phyloP scores from a whole-genome alignment of 92 coral and sea anemone species.

The Parazoanthus swiftii region DNA sequence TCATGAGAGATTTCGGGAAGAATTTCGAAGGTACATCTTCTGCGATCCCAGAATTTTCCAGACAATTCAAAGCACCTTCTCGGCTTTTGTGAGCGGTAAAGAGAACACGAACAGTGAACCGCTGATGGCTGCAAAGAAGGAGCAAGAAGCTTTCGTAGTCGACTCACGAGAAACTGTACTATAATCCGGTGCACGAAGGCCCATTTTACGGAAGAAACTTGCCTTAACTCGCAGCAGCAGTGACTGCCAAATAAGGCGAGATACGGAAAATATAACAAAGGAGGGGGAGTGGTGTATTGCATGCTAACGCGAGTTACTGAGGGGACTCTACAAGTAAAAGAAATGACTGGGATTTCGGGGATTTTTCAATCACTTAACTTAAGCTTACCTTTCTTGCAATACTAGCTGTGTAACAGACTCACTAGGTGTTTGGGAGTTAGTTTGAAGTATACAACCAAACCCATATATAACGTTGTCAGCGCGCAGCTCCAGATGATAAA shows the following conservation, averaged over 20 bases:
- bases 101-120: slow-evolving; percentile 39
- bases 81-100: neutral
- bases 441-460: too few relatives aligned
- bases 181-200: neutral
- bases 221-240: neutral
- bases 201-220: neutral
- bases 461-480: too few relatives aligned
- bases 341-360: too few relatives aligned
- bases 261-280: too few relatives aligned
- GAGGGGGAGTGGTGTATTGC: neutral
- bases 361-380: too few relatives aligned
- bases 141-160: slow-evolving; percentile 5
- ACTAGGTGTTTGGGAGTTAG: too few relatives aligned
- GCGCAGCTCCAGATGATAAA: too few relatives aligned
- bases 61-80: slow-evolving; percentile 33
- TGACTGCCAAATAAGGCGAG: neutral
- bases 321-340: neutral
- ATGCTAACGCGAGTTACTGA: neutral
- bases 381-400: too few relatives aligned
- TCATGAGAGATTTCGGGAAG: slow-evolving; percentile 92
- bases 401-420: too few relatives aligned
- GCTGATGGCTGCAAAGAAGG: neutral
- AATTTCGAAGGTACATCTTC: slow-evolving; percentile 70
- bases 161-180: slow-evolving; percentile 40
- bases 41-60: slow-evolving; percentile 64